A percentile compares a stretch with the other conserved stretches of the same genome.
Conservation (phyloP, 2,888 invertebrate species). For the Apamea anceps region DNA sequence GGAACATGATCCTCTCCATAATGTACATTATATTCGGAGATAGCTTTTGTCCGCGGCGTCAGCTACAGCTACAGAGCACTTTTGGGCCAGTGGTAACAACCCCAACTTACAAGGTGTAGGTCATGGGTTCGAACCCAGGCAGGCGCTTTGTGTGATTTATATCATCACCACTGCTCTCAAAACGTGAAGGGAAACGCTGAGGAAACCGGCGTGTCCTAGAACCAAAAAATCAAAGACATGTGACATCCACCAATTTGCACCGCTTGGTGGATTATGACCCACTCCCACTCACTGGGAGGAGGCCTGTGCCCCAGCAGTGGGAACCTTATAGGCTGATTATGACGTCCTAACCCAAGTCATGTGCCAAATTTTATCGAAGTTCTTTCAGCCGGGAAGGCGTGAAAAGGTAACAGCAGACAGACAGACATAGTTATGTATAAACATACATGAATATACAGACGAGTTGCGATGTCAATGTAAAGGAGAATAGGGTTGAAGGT, state of each 20-base stretch:
- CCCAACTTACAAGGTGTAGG: neutral
- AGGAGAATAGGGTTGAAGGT: neutral
- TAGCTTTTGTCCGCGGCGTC: neutral
- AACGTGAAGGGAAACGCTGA: too few relatives aligned
- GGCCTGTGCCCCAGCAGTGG: too few relatives aligned
- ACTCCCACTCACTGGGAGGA: too few relatives aligned
- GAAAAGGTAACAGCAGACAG: neutral
- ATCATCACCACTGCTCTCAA: neutral
- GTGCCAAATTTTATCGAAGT: neutral
- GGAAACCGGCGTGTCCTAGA: too few relatives aligned
- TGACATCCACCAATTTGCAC: too few relatives aligned
- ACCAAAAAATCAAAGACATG: neutral
- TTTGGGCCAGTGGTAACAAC: neutral
- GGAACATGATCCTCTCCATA: conserved; percentile 16
- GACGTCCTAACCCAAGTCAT: too few relatives aligned
- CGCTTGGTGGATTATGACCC: too few relatives aligned
- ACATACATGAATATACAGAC: neutral
- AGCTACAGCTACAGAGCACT: neutral
- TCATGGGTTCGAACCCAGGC: neutral
- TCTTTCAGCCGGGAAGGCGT: too few relatives aligned
- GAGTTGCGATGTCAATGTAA: neutral
- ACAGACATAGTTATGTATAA: neutral
- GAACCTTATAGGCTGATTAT: too few relatives aligned
- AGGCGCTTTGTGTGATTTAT: neutral
- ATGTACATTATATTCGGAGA: conserved; percentile 4